Evolutionary conservation across 2,888 invertebrate species (phyloP), one percentile per base, ranked within the genome.

Genomic region (Craniophora ligustri): DNA sequence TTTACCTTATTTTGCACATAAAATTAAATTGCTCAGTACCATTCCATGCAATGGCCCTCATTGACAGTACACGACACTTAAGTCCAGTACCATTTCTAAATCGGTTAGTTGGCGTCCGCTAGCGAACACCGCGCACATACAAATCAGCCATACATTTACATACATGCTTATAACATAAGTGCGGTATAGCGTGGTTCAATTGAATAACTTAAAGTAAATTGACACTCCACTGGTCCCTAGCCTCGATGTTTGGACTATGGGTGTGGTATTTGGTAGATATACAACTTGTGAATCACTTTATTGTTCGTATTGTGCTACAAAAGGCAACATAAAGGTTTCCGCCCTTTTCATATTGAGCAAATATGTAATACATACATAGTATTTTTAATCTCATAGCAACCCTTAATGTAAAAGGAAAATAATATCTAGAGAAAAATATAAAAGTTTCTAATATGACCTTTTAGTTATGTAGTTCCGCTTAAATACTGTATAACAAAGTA

Each of bases 61-160:
- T 54, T 36, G 63, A 40, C 23, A 45, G 11, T 10, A 26, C 45
- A 35, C 21, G 36, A 34, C 51, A 47, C 44, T 61, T 61, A 59
- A 51, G 45, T 59, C 46, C 60, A 62, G 54, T 59, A 53, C 42
- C 58, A 64, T 58, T 66, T 74, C 74, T 78, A 71, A 79, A 75
- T 71, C 63, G 78, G 69, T 63, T 64, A 55, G 60, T 57, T 64
- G 47, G 67, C 73, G 75, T 78, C 78, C 76, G 81, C 54, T 67
- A 48, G 40, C 44, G 50, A 13, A 63, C 71, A 40, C 49, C 28
- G 40, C 58, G 46, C 61, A 66, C 76, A 79, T 81, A 80, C 76
- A 76, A 80, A 79, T 79, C 51, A 61, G 57, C 57, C 44, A 13
- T 51, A 32, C 48, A 70, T 67, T 65, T 63, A 45, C 68, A 66